phyloP scores from a whole-genome alignment of 2,888 invertebrate species.

The Amiota minor region DNA sequence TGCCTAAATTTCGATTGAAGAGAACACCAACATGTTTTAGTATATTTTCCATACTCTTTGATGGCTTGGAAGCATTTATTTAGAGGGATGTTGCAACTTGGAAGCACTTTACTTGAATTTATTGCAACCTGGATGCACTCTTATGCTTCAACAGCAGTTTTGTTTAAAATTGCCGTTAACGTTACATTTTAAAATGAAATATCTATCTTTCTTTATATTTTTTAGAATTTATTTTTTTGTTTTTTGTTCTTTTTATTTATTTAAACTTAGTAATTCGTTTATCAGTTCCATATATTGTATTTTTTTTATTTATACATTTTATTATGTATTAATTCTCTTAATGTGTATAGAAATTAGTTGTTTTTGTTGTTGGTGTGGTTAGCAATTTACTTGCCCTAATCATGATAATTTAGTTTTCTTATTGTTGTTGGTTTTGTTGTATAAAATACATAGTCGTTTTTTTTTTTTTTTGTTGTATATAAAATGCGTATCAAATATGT shows the following conservation, averaged over 20 bases:
- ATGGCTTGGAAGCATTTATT: too few relatives aligned
- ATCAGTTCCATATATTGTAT: slow-evolving; percentile 25
- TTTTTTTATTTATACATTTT: not conserved
- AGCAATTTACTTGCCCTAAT: not conserved
- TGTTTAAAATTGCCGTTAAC: too few relatives aligned
- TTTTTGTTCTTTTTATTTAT: not conserved
- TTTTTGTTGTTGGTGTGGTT: not conserved
- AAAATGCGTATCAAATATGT: slow-evolving; percentile 30
- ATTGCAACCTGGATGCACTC: too few relatives aligned
- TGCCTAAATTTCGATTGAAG: too few relatives aligned
- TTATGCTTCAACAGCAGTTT: too few relatives aligned
- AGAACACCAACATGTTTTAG: too few relatives aligned
- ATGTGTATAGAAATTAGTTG: not conserved
- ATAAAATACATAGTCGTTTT: slow-evolving; percentile 14
- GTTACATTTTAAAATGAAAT: too few relatives aligned
- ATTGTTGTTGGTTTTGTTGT: slow-evolving; percentile 11
- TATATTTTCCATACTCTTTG: too few relatives aligned
- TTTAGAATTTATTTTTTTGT: too few relatives aligned
- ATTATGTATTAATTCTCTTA: not conserved
- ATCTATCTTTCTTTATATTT: too few relatives aligned
- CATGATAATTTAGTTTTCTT: not conserved
- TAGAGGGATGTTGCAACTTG: too few relatives aligned
- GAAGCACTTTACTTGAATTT: too few relatives aligned
- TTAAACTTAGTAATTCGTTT: slow-evolving; percentile 27
- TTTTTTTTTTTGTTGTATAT: not conserved